Base-by-base conservation (phyloP, 2,113 vertebrate genomes). In the Campylomormyrus numenius region DNA sequence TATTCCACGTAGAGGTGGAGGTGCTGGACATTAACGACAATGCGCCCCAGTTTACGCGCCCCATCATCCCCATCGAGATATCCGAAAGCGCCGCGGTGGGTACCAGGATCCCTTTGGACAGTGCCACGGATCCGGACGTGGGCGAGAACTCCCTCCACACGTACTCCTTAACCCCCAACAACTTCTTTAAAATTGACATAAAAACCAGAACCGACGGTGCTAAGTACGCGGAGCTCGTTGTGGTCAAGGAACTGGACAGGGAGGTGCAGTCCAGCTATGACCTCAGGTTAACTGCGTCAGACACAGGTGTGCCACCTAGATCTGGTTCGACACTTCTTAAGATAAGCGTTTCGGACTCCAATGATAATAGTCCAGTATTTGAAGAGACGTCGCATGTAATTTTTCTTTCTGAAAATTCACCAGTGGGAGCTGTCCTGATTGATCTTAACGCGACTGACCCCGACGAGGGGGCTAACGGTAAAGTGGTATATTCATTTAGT, bases 1-100 rank as follows among this genome's bases (percentile, higher is more conserved):
- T 99, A 2, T 98, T 99, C 93, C 98, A 98, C 17, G 96, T 99
- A n/a, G 97, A 98, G 90, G 98, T 99, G 3, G 98, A 99, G 88
- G 98, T 99, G 92, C 92, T 99, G 95, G 98, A 99, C 92, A 98
- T 99, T 31, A 99, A 99, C 88, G 98, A 99, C 94, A 98, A 99
- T 94, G 95, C 98, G 0, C 98, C 98, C 1, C 97, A 97, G 93
- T 99, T 99, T 92, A 95, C 98, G 11, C 96, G 98, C 87, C 92
- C 98, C 84, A 95, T 98, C 62, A 97, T 99, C 3, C 98, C 98
- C 0, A 96, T 99, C 0, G 98, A 99, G 90, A 99, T 99, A 74
- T 99, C 97, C 0, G 98, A 99, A 95, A 99, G 98, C 5, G 98
- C 98, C 0, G 96, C 98, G 0, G 97, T 99, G 53, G 98, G 98